Evolutionary conservation across 1,140 invertebrate genomes (phyloP), one percentile per base, ranked within the genome.

Genomic region (Leptinotarsa lineolata): DNA sequence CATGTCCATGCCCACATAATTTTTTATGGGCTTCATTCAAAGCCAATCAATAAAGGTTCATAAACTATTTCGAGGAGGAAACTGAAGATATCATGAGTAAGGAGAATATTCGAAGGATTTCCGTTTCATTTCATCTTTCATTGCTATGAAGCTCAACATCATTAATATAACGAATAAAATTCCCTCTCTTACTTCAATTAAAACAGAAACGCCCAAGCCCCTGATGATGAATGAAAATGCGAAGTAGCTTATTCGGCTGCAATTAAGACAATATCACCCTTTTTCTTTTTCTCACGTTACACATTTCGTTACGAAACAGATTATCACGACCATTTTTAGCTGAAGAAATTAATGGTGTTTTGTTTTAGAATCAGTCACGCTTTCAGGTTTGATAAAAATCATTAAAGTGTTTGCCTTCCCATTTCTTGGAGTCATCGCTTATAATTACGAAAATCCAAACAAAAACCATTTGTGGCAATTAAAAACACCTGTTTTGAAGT

Each of bases 301-400:
- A 39, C 24, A 21, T 30, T 30, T 65, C 24, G 13, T 30, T 12
- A 39, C 16, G 15, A 65, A 65, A 65, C 15, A 65, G 63, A 65
- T 65, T 65, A 65, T 30, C 63, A 65, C 63, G 11, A 63, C n/a
- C 18, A 65, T 39, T 65, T 21, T 39, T 65, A 65, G 63, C 21
- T 22, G 63, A 22, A 30, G 39, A 65, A 65, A 65, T 65, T 21
- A 65, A 65, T 65, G 63, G 63, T 16, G 22, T 65, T 65, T 65
- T 65, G 63, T 65, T 65, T 65, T 65, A 30, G 16, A 65, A 65
- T 65, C 39, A 65, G 63, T 65, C 63, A 65, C 63, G 63, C 63
- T 39, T 65, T n/a, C 48, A 54, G 48, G 15, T 54, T 18, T 65
- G 8, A 65, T 65, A 65, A 65, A 65, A 65, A n/a, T 22, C 63